Conservation (phyloP, 1,140 invertebrate species). For the Ceratosolen solmsi region DNA sequence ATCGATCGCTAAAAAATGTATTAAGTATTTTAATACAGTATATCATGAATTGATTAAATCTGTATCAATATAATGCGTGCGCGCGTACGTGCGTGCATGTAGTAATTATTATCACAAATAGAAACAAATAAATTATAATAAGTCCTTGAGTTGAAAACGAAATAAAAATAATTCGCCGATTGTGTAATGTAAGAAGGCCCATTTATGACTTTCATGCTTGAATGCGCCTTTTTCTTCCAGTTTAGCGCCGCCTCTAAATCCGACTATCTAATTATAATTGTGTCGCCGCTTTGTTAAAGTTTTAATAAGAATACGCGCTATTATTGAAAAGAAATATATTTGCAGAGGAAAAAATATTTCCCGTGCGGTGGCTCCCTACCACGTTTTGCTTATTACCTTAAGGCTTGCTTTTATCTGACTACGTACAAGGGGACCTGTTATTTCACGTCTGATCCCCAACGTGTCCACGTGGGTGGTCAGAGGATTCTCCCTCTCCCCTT, state of each 20-base stretch:
- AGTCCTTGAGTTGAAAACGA: too few species aligned
- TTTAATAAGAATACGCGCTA: neutral
- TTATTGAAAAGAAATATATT: neutral
- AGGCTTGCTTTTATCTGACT: neutral
- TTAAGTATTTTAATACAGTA: too few species aligned
- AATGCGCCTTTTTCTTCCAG: neutral
- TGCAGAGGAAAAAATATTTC: neutral
- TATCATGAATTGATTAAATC: too few species aligned
- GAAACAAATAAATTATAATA: too few species aligned
- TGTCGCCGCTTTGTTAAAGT: neutral
- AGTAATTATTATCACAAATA: too few species aligned
- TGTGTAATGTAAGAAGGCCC: too few species aligned
- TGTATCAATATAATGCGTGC: too few species aligned
- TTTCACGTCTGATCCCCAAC: neutral
- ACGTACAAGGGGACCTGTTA: neutral
- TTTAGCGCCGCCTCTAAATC: neutral
- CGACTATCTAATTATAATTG: neutral
- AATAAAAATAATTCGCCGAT: too few species aligned
- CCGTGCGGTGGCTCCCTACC: too few species aligned
- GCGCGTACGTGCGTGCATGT: too few species aligned
- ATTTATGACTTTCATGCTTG: neutral
- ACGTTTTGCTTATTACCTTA: neutral
- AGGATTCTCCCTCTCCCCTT: neutral
- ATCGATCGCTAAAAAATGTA: too few species aligned
- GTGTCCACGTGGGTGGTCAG: constrained; percentile 59